Evolutionary conservation across 64 coral and sea anemone species (phyloP).

Genomic region (Montipora cactus): DNA sequence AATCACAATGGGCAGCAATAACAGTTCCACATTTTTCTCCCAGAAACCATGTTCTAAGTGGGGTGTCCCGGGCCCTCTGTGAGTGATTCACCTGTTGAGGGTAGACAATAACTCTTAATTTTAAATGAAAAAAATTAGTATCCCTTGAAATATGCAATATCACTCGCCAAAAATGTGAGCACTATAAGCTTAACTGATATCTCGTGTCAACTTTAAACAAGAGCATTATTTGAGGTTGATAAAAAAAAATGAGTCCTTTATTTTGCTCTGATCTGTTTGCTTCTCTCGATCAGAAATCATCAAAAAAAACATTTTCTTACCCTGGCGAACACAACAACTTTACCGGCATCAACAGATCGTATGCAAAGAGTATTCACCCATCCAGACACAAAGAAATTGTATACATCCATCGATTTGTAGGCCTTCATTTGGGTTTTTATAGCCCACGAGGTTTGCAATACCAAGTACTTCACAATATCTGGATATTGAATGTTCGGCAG

Average conservation of each 20-base stretch:
- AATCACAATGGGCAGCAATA: constrained; percentile 38
- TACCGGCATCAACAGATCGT: neutral
- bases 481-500: constrained; percentile 63
- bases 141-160: neutral
- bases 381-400: neutral
- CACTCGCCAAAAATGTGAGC: neutral
- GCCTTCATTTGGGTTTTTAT: neutral
- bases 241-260: constrained; percentile 36
- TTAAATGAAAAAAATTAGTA: neutral
- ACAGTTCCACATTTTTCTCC: constrained; percentile 9
- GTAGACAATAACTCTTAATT: constrained; percentile 10
- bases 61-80: constrained; percentile 10
- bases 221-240: constrained; percentile 54
- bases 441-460: neutral
- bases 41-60: constrained; percentile 14
- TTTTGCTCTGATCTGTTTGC: constrained; percentile 7
- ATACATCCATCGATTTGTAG: neutral
- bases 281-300: neutral
- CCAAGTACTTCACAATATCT: constrained; percentile 10
- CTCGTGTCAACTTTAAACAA: constrained; percentile 18
- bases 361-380: neutral
- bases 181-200: neutral
- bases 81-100: constrained; percentile 37
- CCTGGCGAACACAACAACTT: constrained; percentile 1
- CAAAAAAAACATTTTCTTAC: constrained; percentile 10